These are phyloP conservation scores for Phoxinus phoxinus DNA, from an alignment of 2,113 vertebrate genomes.

Conservation along the genomic window DNA sequence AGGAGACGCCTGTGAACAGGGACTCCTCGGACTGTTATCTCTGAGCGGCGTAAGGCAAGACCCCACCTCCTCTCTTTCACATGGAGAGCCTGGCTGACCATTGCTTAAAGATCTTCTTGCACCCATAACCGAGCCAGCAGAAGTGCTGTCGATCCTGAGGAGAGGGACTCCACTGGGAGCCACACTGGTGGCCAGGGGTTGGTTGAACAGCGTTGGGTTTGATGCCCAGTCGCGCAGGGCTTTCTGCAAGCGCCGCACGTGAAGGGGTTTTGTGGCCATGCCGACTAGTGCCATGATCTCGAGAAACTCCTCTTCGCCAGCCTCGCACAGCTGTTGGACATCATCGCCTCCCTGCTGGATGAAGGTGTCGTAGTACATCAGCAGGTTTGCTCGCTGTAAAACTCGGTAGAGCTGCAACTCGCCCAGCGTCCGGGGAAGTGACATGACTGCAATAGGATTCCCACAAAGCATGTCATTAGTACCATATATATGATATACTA, in stretches of 20 bases:
- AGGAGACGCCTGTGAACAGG: constrained; percentile 87
- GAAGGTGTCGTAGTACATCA: constrained; percentile 98
- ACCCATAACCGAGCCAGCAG: constrained; percentile 63
- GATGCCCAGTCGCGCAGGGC: constrained; percentile 95
- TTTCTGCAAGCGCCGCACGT: constrained; percentile 95
- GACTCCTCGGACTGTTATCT: constrained; percentile 85
- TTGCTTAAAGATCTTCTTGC: constrained; percentile 85
- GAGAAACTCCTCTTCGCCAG: constrained; percentile 95
- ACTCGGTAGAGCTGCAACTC: constrained; percentile 97
- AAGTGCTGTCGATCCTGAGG: constrained; percentile 87
- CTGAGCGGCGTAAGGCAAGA: constrained; percentile 78
- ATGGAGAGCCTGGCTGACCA: constrained; percentile 83
- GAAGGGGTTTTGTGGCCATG: constrained; percentile 98
- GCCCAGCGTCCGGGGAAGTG: constrained; percentile 93
- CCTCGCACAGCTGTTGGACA: constrained; percentile 96
- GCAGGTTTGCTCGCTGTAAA: constrained; percentile 92
- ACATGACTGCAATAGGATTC: constrained; percentile 76
- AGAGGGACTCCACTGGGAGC: constrained; percentile 88
- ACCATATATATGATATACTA: neutral
- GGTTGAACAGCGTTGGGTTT: constrained; percentile 92
- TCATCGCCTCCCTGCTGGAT: constrained; percentile 99
- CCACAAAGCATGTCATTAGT: neutral
- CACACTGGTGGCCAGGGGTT: constrained; percentile 81
- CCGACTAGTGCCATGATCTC: constrained; percentile 99
- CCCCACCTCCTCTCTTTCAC: constrained; percentile 77